A percentile compares a stretch with the other conserved stretches of the same genome.
Conservation (phyloP, 2,888 invertebrate genomes). For the Pterobdella sp. region DNA sequence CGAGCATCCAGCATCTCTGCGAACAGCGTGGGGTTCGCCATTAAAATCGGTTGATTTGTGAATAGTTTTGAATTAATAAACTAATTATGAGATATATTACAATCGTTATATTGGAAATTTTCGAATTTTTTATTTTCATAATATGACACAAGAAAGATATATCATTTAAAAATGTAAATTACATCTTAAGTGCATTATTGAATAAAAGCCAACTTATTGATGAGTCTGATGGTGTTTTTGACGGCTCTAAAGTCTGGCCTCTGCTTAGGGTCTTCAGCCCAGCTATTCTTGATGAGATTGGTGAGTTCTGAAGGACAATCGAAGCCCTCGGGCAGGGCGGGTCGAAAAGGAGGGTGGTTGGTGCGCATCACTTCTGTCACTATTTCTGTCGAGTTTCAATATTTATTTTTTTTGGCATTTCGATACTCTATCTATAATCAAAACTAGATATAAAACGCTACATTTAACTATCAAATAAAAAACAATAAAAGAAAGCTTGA, state of each 20-base stretch:
- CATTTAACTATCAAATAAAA: too few species aligned
- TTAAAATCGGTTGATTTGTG: neutral
- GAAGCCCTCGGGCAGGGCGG: constrained; percentile 55
- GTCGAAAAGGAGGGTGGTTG: constrained; percentile 65
- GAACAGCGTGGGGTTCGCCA: neutral
- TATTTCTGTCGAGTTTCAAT: constrained; percentile 61
- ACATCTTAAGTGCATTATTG: too few species aligned
- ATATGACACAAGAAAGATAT: neutral
- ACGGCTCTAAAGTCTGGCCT: constrained; percentile 83
- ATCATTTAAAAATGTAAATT: neutral
- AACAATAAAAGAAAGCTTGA: too few species aligned
- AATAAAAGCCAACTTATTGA: constrained; percentile 75
- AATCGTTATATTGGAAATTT: neutral
- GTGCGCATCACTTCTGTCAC: constrained; percentile 65
- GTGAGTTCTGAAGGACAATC: constrained; percentile 59
- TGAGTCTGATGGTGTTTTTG: constrained; percentile 76
- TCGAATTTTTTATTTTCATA: neutral
- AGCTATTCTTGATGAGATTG: constrained; percentile 75
- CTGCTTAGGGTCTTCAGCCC: constrained; percentile 84
- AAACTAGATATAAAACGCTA: neutral
- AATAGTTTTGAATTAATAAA: too few species aligned
- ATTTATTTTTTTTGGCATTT: neutral
- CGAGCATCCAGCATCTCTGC: constrained; percentile 46
- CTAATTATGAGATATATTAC: too few species aligned
- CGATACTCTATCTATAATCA: neutral